Conservation (phyloP, 2,797 vertebrate genomes). For the Trachops cirrhosus region DNA sequence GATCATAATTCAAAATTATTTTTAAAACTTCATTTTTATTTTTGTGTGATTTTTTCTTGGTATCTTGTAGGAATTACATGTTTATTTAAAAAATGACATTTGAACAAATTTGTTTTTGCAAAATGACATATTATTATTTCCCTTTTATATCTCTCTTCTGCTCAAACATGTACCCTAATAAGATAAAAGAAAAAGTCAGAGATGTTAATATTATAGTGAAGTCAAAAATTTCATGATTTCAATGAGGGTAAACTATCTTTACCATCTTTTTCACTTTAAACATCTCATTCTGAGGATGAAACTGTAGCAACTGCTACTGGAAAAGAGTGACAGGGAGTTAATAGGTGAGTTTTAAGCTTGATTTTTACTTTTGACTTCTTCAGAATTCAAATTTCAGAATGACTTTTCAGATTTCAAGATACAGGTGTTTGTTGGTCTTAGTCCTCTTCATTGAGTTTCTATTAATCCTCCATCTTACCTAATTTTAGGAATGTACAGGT, state of each 20-base stretch:
- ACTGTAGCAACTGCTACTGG: neutral
- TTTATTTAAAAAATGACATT: constrained; percentile 43
- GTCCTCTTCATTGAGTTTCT: neutral
- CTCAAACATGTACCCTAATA: neutral
- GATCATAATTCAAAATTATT: neutral
- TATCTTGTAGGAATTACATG: neutral
- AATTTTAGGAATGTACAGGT: neutral
- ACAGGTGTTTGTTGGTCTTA: neutral
- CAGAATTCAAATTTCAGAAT: constrained; percentile 38
- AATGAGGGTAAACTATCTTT: neutral
- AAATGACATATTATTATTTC: constrained; percentile 24
- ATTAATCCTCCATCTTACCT: neutral
- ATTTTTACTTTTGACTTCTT: constrained; percentile 38
- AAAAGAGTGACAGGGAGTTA: neutral
- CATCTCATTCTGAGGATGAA: neutral
- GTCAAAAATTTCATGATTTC: constrained; percentile 29
- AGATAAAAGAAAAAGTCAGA: constrained; percentile 4
- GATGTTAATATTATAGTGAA: neutral
- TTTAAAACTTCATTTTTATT: neutral
- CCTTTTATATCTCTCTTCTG: neutral
- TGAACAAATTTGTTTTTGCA: neutral
- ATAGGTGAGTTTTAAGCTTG: neutral
- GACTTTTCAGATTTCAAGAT: constrained; percentile 5
- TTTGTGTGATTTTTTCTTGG: neutral
- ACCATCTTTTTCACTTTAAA: constrained; percentile 1